Base-by-base conservation (phyloP, 2,797 vertebrate genomes). In the Cephalopachus bancanus region DNA sequence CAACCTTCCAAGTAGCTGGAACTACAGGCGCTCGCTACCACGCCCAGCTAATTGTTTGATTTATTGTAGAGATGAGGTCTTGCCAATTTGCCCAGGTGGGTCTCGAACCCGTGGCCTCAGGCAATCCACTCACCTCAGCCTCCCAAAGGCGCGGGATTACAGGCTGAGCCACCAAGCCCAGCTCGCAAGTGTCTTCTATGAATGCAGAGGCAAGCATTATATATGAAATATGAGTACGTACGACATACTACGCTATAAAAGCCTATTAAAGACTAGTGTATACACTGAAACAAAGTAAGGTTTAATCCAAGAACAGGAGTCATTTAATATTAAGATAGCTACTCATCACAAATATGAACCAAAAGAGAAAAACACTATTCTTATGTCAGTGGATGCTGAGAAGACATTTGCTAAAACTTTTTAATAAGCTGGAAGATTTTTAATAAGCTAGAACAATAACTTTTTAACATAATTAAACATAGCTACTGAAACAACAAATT, bases 161-260 rank as follows among this genome's bases (percentile, higher is more conserved):
- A 37, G 37, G 37, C 37, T 37, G 37, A 37, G 37, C 37, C 37
- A 37, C 37, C 37, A 37, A 37, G 37, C 37, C 37, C 37, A 37
- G 37, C 37, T 37, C 12, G 22, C 22, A 33, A 33, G 16, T 10
- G 37, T 20, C 33, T 28, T 24, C 80, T 53, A 76, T 3, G 55
- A 64, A 57, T n/a, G 65, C 49, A 62, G 83, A 60, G 1, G 17
- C 20, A 44, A 26, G 65, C 9, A 9, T 4, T 3, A 5, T 2
- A 10, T 22, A 20, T 1, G 30, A 44, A 53, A 17, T 1, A 22
- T 3, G 11, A 69, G 8, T 7, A 9, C 33, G 9, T 3, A 9
- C 33, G 60, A 59, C 28, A 51, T 24, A 11, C 60, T 17, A 9
- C 8, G 19, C 12, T 30, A 1, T 0, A 5, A 9, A 7, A 0